These are phyloP conservation scores for Erebia epiphron DNA, from an alignment of 2,888 invertebrate genomes.

Conservation along the genomic window DNA sequence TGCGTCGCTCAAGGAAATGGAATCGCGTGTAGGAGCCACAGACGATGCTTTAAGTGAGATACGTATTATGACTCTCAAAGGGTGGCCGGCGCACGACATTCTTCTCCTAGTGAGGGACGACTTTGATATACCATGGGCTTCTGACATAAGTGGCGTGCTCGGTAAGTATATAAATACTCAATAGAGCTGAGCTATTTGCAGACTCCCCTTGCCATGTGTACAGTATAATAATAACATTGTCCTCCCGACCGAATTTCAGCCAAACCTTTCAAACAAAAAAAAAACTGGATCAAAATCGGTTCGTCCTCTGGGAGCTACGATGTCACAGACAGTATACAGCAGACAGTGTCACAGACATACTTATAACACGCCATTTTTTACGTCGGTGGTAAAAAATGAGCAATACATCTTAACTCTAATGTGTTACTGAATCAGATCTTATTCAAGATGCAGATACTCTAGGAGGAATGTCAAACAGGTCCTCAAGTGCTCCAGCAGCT, in stretches of 20 bases:
- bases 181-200: background rate
- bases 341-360: too few species aligned
- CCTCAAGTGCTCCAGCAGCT: conserved; percentile 63
- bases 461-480: conserved; percentile 45
- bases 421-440: too few species aligned
- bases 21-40: conserved; percentile 53
- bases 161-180: conserved; percentile 49
- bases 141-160: conserved; percentile 58
- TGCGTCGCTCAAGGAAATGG: conserved; percentile 64
- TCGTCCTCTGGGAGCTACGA: too few species aligned
- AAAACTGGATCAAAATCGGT: too few species aligned
- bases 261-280: too few species aligned
- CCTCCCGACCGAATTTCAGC: too few species aligned
- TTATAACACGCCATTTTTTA: too few species aligned
- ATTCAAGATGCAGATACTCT: background rate
- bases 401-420: too few species aligned
- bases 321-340: too few species aligned
- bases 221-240: too few species aligned
- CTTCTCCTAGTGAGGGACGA: conserved; percentile 62
- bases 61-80: conserved; percentile 65
- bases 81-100: conserved; percentile 70
- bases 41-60: conserved; percentile 64
- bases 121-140: conserved; percentile 48
- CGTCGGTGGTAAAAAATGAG: too few species aligned
- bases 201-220: too few species aligned